phyloP scores from a whole-genome alignment of 2,113 vertebrate genomes.

The Muntiacus muntjak region DNA sequence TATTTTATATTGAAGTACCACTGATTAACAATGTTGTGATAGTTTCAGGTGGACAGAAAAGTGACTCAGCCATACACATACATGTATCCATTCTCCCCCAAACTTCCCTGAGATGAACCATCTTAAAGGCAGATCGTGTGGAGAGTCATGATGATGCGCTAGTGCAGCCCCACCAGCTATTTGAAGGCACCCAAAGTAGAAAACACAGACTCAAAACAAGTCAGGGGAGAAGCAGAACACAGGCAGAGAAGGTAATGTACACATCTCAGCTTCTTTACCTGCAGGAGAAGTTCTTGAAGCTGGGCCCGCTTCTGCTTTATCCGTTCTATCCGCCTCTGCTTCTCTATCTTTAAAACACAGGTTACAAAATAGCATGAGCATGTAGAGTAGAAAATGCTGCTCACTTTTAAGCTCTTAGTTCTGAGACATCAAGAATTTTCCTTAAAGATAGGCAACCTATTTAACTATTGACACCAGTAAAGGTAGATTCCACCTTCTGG shows the following conservation, averaged over 20 bases:
- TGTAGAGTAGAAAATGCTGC: neutral
- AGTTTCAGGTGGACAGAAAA: neutral
- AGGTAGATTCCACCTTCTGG: neutral
- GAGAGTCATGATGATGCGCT: rapidly evolving
- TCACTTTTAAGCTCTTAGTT: neutral
- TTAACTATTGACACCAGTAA: neutral
- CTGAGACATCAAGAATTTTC: neutral
- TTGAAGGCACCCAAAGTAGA: neutral
- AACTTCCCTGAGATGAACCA: neutral
- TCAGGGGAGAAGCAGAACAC: neutral
- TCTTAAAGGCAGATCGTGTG: neutral
- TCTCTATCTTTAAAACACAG: slow-evolving; percentile 84
- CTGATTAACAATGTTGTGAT: neutral
- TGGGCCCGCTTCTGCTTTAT: slow-evolving; percentile 90
- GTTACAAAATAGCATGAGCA: slow-evolving; percentile 17
- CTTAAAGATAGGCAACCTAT: neutral
- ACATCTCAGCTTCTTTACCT: slow-evolving; percentile 76
- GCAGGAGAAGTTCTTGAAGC: slow-evolving; percentile 88
- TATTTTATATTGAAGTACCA: neutral
- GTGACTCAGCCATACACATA: neutral
- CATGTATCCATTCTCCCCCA: neutral
- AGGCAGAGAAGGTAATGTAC: neutral
- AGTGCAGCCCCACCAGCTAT: neutral
- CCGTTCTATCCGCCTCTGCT: slow-evolving; percentile 88
- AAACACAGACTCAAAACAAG: neutral